Conservation (phyloP, 1,140 invertebrate genomes). For the Marisa cornuarietis region DNA sequence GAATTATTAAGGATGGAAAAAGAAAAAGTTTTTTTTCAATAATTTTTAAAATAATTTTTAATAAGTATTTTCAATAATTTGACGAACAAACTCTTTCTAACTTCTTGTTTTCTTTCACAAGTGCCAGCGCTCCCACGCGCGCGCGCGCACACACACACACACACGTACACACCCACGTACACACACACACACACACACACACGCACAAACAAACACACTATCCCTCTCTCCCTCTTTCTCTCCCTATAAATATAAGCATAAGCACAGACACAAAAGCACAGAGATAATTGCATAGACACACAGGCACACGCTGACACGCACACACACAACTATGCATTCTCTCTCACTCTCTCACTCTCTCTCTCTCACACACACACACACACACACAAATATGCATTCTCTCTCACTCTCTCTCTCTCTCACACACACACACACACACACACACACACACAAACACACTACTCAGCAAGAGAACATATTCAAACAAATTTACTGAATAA, state of each 20-base stretch:
- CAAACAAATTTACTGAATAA: background rate
- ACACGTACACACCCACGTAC: too few species aligned
- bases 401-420: too few species aligned
- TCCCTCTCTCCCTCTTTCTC: background rate
- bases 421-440: constrained; percentile 8
- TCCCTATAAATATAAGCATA: background rate
- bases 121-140: background rate
- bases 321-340: too few species aligned
- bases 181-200: constrained; percentile 2
- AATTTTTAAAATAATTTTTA: background rate
- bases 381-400: too few species aligned
- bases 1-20: constrained; percentile 57
- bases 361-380: too few species aligned
- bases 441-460: constrained; percentile 1
- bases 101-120: background rate
- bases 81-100: too few species aligned
- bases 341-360: too few species aligned
- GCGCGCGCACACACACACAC: too few species aligned
- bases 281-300: background rate
- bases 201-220: constrained; percentile 4
- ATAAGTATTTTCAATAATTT: background rate
- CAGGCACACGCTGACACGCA: too few species aligned
- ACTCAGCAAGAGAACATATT: background rate
- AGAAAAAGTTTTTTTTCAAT: background rate
- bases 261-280: constrained; percentile 4